These are phyloP conservation scores for Lepidurus couesii DNA, from an alignment of 1,140 invertebrate genomes.

Conservation along the genomic window DNA sequence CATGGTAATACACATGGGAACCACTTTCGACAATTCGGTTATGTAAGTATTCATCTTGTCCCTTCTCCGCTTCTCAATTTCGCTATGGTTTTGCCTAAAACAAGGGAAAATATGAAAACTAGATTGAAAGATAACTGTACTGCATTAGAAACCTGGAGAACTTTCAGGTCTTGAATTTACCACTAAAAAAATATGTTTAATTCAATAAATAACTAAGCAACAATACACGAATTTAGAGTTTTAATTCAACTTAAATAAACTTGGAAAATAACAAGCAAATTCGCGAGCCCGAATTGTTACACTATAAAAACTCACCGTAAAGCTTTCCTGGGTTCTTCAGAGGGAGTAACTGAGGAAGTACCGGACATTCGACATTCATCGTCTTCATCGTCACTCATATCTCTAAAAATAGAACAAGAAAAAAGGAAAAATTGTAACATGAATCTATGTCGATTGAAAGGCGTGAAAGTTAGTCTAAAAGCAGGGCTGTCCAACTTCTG, in stretches of 20 bases:
- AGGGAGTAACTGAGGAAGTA: neutral
- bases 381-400: neutral
- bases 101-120: neutral
- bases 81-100: constrained; percentile 83
- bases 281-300: no score
- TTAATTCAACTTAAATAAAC: no score
- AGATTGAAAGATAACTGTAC: neutral
- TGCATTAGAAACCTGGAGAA: neutral
- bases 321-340: constrained; percentile 5
- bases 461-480: neutral
- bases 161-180: neutral
- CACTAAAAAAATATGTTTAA: no score
- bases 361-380: constrained; percentile 5
- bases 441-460: neutral
- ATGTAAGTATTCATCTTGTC: constrained; percentile 98
- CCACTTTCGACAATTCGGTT: constrained; percentile 78
- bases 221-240: no score
- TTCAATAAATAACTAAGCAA: no score
- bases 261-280: no score
- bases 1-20: constrained; percentile 91
- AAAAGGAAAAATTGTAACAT: neutral
- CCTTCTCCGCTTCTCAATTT: constrained; percentile 86
- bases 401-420: neutral
- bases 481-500: no score
- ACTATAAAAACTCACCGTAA: neutral